Evolutionary conservation across 2,113 vertebrate genomes (phyloP).

Genomic region (Lanius ludovicianus): DNA sequence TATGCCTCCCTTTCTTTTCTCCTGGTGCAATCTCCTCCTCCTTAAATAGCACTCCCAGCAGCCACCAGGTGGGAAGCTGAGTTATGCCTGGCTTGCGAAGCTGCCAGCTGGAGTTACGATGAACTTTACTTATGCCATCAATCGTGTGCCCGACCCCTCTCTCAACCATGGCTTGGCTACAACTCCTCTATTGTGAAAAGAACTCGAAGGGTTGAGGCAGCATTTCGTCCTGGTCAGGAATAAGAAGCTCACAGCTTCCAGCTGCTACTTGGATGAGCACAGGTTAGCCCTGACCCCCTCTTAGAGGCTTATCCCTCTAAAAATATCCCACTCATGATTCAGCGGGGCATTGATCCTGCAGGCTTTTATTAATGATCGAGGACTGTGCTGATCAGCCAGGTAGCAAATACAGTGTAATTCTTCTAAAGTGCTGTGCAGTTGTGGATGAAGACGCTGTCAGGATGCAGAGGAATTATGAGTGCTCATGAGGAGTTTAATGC

Average conservation of each 20-base stretch:
- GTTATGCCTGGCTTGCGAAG: not conserved
- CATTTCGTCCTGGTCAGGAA: not conserved
- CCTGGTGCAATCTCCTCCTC: not conserved
- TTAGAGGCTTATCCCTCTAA: not conserved
- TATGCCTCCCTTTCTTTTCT: not conserved
- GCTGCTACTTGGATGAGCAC: not conserved
- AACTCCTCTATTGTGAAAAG: not conserved
- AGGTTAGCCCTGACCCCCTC: not conserved
- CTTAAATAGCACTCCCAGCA: not conserved
- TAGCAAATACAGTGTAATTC: not conserved
- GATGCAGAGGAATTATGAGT: not conserved
- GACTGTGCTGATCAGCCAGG: not conserved
- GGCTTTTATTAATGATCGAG: not conserved
- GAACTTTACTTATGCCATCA: not conserved
- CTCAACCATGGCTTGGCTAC: not conserved
- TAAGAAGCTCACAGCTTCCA: not conserved
- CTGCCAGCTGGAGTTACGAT: not conserved
- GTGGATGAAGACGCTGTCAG: not conserved
- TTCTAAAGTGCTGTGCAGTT: not conserved
- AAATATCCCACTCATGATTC: not conserved
- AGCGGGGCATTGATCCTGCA: not conserved
- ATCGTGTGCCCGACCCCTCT: not conserved
- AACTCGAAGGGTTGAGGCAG: not conserved
- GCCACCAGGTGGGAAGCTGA: not conserved
- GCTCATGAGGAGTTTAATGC: not conserved